Base-by-base conservation (phyloP, 1,140 invertebrate genomes). In the Thalassaphorura encarpata region DNA sequence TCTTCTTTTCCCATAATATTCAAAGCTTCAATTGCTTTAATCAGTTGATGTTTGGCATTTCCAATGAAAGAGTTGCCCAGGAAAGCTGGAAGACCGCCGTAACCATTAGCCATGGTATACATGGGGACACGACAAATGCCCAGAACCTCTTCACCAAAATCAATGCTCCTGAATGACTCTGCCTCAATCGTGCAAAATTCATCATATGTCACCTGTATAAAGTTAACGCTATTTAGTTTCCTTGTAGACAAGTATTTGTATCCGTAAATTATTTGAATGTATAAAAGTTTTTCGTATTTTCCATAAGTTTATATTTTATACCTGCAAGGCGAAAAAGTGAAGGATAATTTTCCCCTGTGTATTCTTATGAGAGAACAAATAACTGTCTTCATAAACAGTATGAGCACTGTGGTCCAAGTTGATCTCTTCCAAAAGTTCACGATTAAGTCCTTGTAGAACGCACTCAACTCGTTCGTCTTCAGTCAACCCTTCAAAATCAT, bases 391-490 rank as follows among this genome's bases (percentile, higher is more conserved):
- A 13, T 5, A 21, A 4, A 51, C 16, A 11, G 31, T 5, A 23
- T 51, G 48, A 62, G 56, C 8, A 13, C 67, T 49, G n/a, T n/a
- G 11, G 61, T 76, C 70, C 19, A 76, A 69, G 53, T 71, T 71
- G 45, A 78, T 72, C 68, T 80, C 77, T 71, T 80, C 78, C 26
- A 61, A 54, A 45, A 79, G 62, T 68, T 80, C 78, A 48, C 78
- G 57, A 52, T 77, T 77, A 6, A 78, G 54, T 15, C 69, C 74
- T 13, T 66, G 53, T 3, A 74, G 58, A 29, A 51, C 31, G 11
- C 8, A 21, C 16, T 15, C 31, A 3, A 4, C 16, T 5, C 8
- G 26, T 51, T 11, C 29, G 4, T 36, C 31, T 3, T 70, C 58
- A 52, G 70, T 63, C 67, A 77, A 75, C 18, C 71, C 75, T 58